A percentile compares a stretch with the other conserved stretches of the same genome.
Evolutionary conservation across 2,113 vertebrate species (phyloP).

Genomic region (Sterrhoptilus dennistouni): DNA sequence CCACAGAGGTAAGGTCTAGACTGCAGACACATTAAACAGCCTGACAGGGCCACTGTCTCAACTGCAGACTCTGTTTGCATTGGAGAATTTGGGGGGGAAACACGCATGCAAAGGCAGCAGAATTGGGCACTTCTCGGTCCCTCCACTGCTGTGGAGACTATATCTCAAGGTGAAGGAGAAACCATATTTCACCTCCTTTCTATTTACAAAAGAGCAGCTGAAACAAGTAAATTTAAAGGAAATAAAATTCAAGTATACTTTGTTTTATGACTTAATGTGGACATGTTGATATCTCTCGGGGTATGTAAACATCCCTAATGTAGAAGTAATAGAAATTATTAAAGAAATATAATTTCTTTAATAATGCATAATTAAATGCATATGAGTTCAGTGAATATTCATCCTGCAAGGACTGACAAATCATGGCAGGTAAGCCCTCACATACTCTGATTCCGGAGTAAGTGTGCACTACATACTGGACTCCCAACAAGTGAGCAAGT

Average conservation of each 20-base stretch:
- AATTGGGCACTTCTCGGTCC: neutral
- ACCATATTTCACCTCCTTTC: neutral
- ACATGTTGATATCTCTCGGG: neutral
- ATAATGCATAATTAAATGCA: neutral
- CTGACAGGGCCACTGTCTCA: neutral
- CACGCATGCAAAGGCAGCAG: neutral
- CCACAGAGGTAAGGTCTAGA: neutral
- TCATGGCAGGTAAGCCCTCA: neutral
- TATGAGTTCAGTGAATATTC: neutral
- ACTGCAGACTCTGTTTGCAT: neutral
- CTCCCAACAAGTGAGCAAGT: neutral
- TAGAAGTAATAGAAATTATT: neutral
- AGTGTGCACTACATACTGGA: accelerated
- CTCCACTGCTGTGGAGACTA: neutral
- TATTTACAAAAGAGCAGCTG: neutral
- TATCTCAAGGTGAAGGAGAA: neutral
- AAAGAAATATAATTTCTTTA: neutral
- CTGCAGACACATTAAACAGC: neutral
- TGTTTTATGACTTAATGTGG: neutral
- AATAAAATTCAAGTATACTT: neutral
- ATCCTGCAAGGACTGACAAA: neutral
- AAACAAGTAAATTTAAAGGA: neutral
- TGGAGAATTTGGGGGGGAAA: neutral
- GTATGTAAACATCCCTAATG: neutral
- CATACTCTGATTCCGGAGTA: neutral